These are phyloP conservation scores for Cherax destructor DNA, from an alignment of 1,140 invertebrate species.

Conservation along the genomic window DNA sequence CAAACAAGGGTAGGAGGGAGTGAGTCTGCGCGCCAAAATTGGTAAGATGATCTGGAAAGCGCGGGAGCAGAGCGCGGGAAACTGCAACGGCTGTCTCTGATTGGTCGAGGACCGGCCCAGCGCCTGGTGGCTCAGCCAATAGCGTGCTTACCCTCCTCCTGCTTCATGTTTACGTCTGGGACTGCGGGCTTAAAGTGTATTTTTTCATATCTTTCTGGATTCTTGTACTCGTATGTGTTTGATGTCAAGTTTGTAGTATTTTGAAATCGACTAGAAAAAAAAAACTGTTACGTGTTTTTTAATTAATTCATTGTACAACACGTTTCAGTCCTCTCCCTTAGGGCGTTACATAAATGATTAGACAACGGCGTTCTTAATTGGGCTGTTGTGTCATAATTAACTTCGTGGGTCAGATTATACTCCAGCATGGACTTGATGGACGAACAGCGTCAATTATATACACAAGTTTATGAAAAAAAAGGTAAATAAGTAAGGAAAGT, in stretches of 20 bases:
- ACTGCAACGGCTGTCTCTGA: neutral
- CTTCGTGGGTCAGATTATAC: neutral
- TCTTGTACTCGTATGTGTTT: neutral
- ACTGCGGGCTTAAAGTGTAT: neutral
- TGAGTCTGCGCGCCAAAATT: neutral
- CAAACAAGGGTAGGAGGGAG: constrained; percentile 25
- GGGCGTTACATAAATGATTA: neutral
- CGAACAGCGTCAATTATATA: neutral
- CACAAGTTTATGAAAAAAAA: neutral
- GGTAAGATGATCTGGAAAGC: constrained; percentile 19
- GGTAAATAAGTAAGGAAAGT: neutral
- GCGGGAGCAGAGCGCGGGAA: neutral
- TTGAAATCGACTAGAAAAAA: neutral
- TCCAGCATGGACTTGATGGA: neutral
- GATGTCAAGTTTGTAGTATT: neutral
- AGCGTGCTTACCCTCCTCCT: neutral
- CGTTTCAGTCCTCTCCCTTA: neutral
- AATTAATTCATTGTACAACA: neutral
- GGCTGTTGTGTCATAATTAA: neutral
- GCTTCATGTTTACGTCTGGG: constrained; percentile 14
- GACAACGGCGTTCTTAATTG: constrained; percentile 6
- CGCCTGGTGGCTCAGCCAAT: neutral
- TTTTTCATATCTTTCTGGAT: constrained; percentile 1
- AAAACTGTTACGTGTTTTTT: neutral
- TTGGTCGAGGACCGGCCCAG: constrained; percentile 7